phyloP scores from a whole-genome alignment of 1,140 invertebrate species.

The Probaryconus sp. region DNA sequence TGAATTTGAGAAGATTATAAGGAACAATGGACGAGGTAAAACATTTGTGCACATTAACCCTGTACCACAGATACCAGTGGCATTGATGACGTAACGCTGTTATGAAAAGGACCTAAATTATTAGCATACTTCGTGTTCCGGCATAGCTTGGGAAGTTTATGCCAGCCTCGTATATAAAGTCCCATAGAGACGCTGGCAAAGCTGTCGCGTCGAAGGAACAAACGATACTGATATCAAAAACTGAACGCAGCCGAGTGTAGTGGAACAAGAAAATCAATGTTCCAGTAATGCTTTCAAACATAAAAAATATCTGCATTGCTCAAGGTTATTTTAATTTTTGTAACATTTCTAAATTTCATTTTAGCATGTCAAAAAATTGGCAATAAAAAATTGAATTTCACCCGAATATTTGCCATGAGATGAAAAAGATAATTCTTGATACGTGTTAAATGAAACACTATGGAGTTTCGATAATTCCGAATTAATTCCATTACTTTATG shows the following conservation, averaged over 20 bases:
- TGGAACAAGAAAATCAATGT: slow-evolving; percentile 51
- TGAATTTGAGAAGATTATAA: neutral
- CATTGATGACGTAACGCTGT: slow-evolving; percentile 49
- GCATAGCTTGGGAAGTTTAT: slow-evolving; percentile 70
- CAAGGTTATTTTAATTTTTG: too few species aligned
- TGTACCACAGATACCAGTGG: slow-evolving; percentile 59
- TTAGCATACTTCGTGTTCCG: slow-evolving; percentile 71
- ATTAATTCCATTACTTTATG: slow-evolving; percentile 46
- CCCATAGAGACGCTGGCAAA: slow-evolving; percentile 42
- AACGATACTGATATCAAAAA: slow-evolving; percentile 52
- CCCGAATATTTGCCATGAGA: too few species aligned
- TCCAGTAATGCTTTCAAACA: slow-evolving; percentile 14
- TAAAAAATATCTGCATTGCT: too few species aligned
- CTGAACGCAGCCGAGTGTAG: slow-evolving; percentile 20
- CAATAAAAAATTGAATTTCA: too few species aligned
- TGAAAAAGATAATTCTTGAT: slow-evolving; percentile 3
- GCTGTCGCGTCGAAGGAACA: slow-evolving; percentile 51
- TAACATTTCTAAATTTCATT: too few species aligned
- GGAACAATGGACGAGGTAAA: neutral
- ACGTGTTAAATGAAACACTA: slow-evolving; percentile 33
- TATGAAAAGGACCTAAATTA: slow-evolving; percentile 63
- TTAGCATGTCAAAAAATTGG: too few species aligned
- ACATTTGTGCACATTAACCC: slow-evolving; percentile 59
- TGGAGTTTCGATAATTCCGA: slow-evolving; percentile 30
- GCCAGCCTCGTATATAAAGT: slow-evolving; percentile 45